Conservation (phyloP, 2,113 vertebrate genomes). For the Oreochromis spilurus region DNA sequence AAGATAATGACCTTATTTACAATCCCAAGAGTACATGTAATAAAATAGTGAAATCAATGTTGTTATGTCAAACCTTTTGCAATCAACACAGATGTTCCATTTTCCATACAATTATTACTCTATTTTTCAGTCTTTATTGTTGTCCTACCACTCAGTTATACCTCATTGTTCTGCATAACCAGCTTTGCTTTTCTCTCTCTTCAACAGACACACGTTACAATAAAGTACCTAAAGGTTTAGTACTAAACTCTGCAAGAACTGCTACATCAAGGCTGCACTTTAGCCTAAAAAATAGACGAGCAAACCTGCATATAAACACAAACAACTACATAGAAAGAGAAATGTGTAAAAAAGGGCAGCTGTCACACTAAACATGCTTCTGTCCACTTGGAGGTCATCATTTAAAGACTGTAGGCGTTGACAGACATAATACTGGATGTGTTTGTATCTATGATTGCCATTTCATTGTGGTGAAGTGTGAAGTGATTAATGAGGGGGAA, state of each 20-base stretch:
- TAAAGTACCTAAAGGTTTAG: not conserved
- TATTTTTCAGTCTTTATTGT: not conserved
- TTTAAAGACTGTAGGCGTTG: not conserved
- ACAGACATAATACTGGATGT: not conserved
- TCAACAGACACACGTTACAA: not conserved
- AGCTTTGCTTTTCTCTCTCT: not conserved
- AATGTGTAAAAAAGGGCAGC: not conserved
- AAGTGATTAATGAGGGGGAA: slow-evolving; percentile 65
- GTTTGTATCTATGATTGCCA: not conserved
- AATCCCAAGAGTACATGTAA: not conserved
- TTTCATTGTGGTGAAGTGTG: slow-evolving; percentile 23
- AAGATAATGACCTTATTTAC: not conserved
- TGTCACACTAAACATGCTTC: not conserved
- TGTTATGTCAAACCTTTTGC: not conserved
- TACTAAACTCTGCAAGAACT: not conserved
- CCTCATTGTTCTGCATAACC: not conserved
- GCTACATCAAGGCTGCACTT: not conserved
- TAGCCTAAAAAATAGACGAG: not conserved
- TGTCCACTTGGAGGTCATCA: not conserved
- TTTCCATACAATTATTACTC: not conserved
- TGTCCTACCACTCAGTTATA: not conserved
- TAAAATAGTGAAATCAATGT: not conserved
- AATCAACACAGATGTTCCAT: not conserved
- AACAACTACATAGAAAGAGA: not conserved
- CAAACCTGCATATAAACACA: not conserved